Percentiles rank a stretch among this genome's conserved stretches.
phyloP scores from a whole-genome alignment of 2,888 invertebrate species.

The Drosophila colorata region DNA sequence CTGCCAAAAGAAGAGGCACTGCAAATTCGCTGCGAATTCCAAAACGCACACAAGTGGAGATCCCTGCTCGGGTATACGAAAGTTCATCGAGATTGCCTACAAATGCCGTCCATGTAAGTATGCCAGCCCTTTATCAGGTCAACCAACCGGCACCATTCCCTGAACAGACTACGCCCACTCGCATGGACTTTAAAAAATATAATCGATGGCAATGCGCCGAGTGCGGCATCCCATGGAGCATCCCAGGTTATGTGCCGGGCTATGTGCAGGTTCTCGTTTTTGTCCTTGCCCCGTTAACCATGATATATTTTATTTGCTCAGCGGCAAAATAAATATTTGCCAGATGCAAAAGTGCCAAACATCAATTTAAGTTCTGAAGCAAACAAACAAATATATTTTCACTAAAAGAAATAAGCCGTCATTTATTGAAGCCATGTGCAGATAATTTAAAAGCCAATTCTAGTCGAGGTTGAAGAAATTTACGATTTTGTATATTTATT shows the following conservation, averaged over 20 bases:
- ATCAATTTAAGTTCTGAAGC: conserved; percentile 63
- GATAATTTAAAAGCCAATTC: background rate
- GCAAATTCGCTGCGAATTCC: conserved; percentile 95
- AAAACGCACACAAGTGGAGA: conserved; percentile 91
- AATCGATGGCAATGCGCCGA: conserved; percentile 52
- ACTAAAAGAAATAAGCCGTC: conserved; percentile 34
- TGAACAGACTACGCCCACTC: conserved; percentile 13
- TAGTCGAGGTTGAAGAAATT: background rate
- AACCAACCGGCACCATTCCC: conserved; percentile 34
- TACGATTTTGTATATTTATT: no score
- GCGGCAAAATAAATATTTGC: conserved; percentile 67
- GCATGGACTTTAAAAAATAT: conserved; percentile 47
- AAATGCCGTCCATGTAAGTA: conserved; percentile 98
- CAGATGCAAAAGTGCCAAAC: conserved; percentile 69
- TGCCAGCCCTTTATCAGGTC: conserved; percentile 49
- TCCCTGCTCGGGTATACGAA: conserved; percentile 95
- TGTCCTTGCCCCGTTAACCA: conserved; percentile 52
- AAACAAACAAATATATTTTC: conserved; percentile 60
- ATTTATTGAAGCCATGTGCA: conserved; percentile 37
- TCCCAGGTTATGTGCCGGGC: conserved; percentile 25
- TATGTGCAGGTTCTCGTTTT: conserved; percentile 25
- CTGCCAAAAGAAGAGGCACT: conserved; percentile 96
- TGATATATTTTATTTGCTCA: conserved; percentile 65
- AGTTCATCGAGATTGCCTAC: conserved; percentile 98
- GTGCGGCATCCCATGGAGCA: conserved; percentile 1